Evolutionary conservation across 1,140 invertebrate genomes (phyloP).

Genomic region (Myzus persicae): DNA sequence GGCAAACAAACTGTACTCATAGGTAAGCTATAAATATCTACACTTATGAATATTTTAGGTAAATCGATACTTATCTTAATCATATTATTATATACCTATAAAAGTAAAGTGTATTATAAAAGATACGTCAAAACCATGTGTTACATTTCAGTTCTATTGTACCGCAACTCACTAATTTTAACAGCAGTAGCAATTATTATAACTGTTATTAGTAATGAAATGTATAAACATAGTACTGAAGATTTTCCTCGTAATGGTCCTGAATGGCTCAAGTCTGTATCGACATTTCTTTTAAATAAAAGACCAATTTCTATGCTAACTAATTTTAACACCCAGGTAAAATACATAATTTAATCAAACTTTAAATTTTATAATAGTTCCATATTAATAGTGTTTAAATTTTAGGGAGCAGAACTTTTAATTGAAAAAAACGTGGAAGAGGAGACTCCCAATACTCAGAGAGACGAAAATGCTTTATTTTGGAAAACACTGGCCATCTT

Average conservation of each 20-base stretch:
- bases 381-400: not conserved
- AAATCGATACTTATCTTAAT: not conserved
- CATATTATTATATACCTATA: not conserved
- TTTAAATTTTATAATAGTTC: conserved; percentile 10
- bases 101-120: not conserved
- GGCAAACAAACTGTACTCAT: conserved; percentile 16
- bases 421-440: conserved; percentile 24
- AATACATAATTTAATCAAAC: not conserved
- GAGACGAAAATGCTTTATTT: conserved; percentile 33
- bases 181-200: conserved; percentile 30
- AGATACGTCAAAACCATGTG: not conserved
- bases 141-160: conserved; percentile 43
- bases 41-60: not conserved
- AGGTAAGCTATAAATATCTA: not conserved
- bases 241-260: conserved; percentile 18
- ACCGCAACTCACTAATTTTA: conserved; percentile 21
- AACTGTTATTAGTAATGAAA: conserved; percentile 30
- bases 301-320: conserved; percentile 31
- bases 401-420: conserved; percentile 43
- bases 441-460: not conserved
- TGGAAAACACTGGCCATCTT: conserved; percentile 33
- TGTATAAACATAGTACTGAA: conserved; percentile 23
- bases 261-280: conserved; percentile 25
- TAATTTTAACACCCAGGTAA: conserved; percentile 19
- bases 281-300: conserved; percentile 31